Base-by-base conservation (phyloP, 2,797 vertebrate species). In the Coregonus suidteri region DNA sequence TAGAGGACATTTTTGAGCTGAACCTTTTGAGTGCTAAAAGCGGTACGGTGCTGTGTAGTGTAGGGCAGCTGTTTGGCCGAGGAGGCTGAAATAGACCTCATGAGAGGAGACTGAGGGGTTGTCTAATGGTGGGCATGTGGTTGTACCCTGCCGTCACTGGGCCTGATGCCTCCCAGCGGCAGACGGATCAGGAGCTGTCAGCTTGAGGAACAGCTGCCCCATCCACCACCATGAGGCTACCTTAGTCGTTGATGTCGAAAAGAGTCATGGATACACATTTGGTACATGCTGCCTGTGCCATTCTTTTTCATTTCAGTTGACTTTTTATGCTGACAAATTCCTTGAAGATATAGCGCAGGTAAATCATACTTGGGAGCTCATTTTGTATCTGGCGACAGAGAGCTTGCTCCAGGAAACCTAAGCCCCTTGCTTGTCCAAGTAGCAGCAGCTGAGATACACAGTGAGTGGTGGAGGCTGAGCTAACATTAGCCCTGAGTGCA, bases 41-140 rank as follows among this genome's bases (percentile, higher is more conserved):
- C 90, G 81, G 91, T 88, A 89, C 88, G 81, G 91, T 87, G 82
- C 52, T 81, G 81, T 83, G 84, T 88, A 85, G 82, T 66, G 62
- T 84, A 69, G 84, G 89, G 91, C 93, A 93, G 92, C 92, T 93
- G 92, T 92, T 90, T 88, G 88, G 84, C 87, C 84, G 80, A 79
- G 82, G 84, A 86, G 87, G 91, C 92, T 81, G 88, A 93, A 93
- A 93, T 92, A 91, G 93, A 91, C 88, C 91, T 91, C 89, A 90
- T 75, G 87, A 91, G 90, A 79, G 87, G 78, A 85, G 89, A 25
- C 59, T 25, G 59, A 64, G 59, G 20, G 59, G 59, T 25, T 9
- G 9, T 25, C 20, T 91, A 90, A 90, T 90, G 87, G 88, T 35
- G 73, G 84, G 81, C 84, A 83, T 91, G 89, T 87, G 90, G 89